A percentile compares a stretch with the other conserved stretches of the same genome.
phyloP scores from a whole-genome alignment of 2,113 vertebrate species.

The Nanorana parkeri region DNA sequence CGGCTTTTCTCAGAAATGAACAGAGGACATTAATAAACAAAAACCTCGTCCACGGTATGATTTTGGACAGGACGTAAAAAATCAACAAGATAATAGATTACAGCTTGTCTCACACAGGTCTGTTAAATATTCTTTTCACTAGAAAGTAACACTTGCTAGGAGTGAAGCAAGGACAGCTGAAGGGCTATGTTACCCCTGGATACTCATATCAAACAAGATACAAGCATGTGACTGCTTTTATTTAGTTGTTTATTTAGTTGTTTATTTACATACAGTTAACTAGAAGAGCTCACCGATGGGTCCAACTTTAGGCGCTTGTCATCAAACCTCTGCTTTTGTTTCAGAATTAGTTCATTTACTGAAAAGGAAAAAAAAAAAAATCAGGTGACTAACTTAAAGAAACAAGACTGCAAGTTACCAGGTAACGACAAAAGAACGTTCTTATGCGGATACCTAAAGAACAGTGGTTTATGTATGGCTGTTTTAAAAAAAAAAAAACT shows the following conservation, averaged over 20 bases:
- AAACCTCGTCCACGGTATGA: neutral
- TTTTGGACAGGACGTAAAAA: neutral
- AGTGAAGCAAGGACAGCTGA: neutral
- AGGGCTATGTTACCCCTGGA: neutral
- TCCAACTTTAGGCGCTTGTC: constrained; percentile 97
- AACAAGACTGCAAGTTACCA: neutral
- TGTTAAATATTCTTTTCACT: neutral
- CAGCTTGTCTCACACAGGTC: neutral
- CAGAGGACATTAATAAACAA: neutral
- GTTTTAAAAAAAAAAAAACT: no score
- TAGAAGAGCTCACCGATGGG: constrained; percentile 86
- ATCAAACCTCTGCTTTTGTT: constrained; percentile 96
- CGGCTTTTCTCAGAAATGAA: neutral
- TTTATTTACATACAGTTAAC: neutral
- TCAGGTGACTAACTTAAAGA: neutral
- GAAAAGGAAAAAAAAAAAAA: constrained; percentile 58
- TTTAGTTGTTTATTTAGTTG: no score
- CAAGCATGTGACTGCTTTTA: neutral
- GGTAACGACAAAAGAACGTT: no score
- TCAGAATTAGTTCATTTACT: constrained; percentile 98
- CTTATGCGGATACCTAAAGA: no score
- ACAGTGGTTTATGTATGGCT: no score
- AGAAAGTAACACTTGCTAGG: neutral
- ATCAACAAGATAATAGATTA: neutral
- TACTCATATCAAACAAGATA: neutral